Evolutionary conservation across 2,113 vertebrate genomes (phyloP).

Genomic region (Silurus glanis): DNA sequence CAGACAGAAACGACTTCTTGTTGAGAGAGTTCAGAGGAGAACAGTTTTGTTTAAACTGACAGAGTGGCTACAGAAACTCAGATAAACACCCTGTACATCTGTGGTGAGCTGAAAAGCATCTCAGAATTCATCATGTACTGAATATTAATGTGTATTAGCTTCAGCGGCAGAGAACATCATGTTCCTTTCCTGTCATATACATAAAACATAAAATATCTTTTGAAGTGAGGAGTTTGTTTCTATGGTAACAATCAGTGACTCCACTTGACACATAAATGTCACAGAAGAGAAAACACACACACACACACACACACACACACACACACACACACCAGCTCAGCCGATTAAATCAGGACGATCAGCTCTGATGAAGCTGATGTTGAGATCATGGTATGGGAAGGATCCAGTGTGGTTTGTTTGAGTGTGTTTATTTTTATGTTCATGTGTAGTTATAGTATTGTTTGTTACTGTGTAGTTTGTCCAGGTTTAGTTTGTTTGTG

Average conservation of each 20-base stretch:
- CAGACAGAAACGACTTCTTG: background rate
- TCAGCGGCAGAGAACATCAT: too few species aligned
- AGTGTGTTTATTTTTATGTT: background rate
- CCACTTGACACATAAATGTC: background rate
- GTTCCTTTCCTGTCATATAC: too few species aligned
- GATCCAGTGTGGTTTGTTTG: background rate
- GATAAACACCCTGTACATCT: background rate
- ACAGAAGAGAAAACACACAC: too few species aligned
- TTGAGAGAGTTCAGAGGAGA: background rate
- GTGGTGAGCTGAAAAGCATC: background rate
- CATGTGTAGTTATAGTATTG: conserved; percentile 6
- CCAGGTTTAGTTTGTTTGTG: background rate
- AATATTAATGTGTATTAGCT: background rate
- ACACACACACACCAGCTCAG: background rate
- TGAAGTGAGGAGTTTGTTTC: conserved; percentile 45
- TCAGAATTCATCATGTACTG: background rate
- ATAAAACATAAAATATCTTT: conserved; percentile 8
- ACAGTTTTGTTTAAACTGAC: background rate
- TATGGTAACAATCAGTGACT: conserved; percentile 21
- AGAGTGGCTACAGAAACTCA: background rate
- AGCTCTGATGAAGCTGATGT: background rate
- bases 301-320: background rate
- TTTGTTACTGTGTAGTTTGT: conserved; percentile 16
- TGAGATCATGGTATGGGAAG: too few species aligned
- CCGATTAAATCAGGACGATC: conserved; percentile 3